Evolutionary conservation across 1,140 invertebrate genomes (phyloP).

Genomic region (Ridgeia piscesae): DNA sequence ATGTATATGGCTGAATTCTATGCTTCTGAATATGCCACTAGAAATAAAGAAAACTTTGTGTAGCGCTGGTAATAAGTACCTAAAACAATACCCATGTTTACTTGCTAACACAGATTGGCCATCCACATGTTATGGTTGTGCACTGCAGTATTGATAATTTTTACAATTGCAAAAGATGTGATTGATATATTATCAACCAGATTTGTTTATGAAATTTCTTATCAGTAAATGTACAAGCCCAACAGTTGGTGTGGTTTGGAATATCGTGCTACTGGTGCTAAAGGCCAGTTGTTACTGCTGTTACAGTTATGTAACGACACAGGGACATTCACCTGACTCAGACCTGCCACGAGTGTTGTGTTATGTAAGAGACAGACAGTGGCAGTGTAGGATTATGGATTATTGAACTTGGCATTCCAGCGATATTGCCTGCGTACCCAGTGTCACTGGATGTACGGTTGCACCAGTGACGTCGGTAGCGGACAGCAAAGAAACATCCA

Average conservation of each 20-base stretch:
- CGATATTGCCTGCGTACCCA: background rate
- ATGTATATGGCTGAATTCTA: no score
- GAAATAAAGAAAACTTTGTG: background rate
- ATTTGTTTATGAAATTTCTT: no score
- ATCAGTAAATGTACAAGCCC: no score
- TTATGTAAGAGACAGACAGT: background rate
- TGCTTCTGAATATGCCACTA: no score
- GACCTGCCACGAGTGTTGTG: no score
- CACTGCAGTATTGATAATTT: no score
- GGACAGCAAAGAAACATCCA: background rate
- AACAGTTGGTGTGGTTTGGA: background rate
- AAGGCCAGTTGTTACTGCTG: background rate
- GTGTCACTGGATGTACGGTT: background rate
- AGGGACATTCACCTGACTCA: background rate
- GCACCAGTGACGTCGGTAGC: background rate
- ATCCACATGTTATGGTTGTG: no score
- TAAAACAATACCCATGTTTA: background rate
- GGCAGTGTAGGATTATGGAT: background rate
- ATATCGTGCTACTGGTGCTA: background rate
- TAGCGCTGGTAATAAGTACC: background rate
- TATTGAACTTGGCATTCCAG: background rate
- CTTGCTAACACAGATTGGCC: no score
- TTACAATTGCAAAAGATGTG: no score
- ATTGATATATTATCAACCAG: no score
- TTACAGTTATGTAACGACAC: background rate